A percentile compares a stretch with the other conserved stretches of the same genome.
Evolutionary conservation across 2,888 invertebrate genomes (phyloP).

Genomic region (Papilio protenor): DNA sequence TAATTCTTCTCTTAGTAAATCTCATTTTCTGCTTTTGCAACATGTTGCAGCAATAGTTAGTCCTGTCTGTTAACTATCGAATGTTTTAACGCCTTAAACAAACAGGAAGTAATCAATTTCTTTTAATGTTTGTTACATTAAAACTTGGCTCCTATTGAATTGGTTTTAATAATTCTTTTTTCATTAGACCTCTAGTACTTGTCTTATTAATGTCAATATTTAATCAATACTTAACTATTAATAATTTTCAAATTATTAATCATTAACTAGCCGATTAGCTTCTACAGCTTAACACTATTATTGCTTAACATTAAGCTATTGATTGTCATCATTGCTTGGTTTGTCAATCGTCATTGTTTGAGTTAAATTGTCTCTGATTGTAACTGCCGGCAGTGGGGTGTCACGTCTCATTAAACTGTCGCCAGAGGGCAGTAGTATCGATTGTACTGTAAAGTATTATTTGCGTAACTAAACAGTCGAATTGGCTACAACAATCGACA

Average conservation of each 20-base stretch:
- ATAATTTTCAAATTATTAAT: neutral
- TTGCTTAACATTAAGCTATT: neutral
- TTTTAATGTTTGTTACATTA: neutral
- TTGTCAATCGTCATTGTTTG: slow-evolving; percentile 28
- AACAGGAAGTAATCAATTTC: neutral
- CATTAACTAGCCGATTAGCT: neutral
- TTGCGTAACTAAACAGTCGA: too few species aligned
- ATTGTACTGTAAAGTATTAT: slow-evolving; percentile 4
- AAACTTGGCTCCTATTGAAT: neutral
- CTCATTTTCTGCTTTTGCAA: too few species aligned
- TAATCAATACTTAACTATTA: neutral
- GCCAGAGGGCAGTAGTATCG: slow-evolving; percentile 43
- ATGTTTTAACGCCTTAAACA: neutral
- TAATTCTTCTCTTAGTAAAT: too few species aligned
- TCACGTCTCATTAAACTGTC: slow-evolving; percentile 53
- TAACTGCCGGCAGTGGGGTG: slow-evolving; percentile 48
- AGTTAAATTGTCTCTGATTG: slow-evolving; percentile 35
- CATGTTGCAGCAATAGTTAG: too few species aligned
- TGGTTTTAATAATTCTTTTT: neutral
- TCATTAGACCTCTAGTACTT: neutral
- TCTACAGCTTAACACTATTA: neutral
- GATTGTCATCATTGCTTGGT: neutral
- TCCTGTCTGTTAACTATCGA: too few species aligned
- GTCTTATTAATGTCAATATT: neutral
- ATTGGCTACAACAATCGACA: too few species aligned